These are phyloP conservation scores for Poeciliopsis turneri DNA, from an alignment of 2,797 vertebrate species.

Conservation along the genomic window DNA sequence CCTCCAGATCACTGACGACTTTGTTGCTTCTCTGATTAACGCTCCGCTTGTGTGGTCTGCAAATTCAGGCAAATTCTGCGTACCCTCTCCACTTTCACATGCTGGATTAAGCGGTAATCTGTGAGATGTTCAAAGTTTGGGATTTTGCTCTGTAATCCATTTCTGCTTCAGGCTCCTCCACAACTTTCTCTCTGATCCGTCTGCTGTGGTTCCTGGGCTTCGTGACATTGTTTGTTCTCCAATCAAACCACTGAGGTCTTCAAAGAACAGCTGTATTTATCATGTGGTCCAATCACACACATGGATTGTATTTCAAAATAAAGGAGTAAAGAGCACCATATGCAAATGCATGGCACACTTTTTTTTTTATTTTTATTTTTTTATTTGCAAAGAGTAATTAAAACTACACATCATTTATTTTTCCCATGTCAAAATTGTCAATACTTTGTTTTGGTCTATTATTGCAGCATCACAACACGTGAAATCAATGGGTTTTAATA, in stretches of 20 bases:
- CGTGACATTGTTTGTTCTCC: background rate
- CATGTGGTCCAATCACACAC: background rate
- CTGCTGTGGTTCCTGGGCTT: background rate
- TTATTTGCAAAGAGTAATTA: background rate
- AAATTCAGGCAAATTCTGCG: background rate
- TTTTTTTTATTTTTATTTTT: background rate
- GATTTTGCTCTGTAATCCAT: background rate
- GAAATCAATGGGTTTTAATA: background rate
- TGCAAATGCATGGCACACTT: background rate
- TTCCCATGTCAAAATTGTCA: background rate
- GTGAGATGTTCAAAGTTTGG: background rate
- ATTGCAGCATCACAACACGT: background rate
- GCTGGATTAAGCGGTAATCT: background rate
- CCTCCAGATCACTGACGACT: background rate
- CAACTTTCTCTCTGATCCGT: background rate
- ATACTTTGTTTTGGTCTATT: background rate
- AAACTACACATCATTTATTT: background rate
- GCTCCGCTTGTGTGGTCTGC: background rate
- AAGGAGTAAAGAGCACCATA: background rate
- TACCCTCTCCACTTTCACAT: background rate
- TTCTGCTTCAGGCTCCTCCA: background rate
- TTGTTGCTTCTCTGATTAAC: background rate
- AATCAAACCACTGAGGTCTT: background rate
- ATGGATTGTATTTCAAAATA: background rate
- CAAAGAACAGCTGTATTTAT: background rate